Evolutionary conservation across 2,113 vertebrate genomes (phyloP).

Genomic region (Arenaria interpres): DNA sequence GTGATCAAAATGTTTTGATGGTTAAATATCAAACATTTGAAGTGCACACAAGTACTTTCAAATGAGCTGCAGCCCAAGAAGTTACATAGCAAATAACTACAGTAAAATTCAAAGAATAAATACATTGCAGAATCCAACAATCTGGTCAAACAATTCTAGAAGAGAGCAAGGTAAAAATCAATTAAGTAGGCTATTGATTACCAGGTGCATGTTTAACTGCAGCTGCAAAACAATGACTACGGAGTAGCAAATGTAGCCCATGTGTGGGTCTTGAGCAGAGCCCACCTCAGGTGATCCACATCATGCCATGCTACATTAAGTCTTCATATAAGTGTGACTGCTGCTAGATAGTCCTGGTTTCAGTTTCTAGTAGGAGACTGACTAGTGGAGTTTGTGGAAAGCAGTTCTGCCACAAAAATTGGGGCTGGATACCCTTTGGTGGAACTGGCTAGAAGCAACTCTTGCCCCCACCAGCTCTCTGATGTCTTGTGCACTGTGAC

Average conservation of each 20-base stretch:
- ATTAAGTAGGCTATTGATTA: not conserved
- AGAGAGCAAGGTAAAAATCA: not conserved
- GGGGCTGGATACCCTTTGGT: not conserved
- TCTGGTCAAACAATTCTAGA: not conserved
- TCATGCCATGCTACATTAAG: not conserved
- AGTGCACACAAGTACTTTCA: not conserved
- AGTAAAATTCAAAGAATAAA: not conserved
- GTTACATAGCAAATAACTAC: not conserved
- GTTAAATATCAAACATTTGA: not conserved
- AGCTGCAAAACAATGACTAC: not conserved
- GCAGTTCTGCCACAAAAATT: not conserved
- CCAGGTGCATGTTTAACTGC: not conserved
- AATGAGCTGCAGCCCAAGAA: not conserved
- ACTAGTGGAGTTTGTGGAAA: not conserved
- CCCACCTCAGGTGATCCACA: not conserved
- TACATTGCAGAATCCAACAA: not conserved
- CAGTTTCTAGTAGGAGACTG: not conserved
- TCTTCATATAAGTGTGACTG: not conserved
- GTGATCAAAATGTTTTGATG: not conserved
- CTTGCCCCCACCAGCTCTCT: not conserved
- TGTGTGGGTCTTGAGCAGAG: not conserved
- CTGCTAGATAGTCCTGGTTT: accelerated
- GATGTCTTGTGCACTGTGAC: not conserved
- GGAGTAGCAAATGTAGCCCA: not conserved
- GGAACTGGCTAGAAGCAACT: not conserved